These are phyloP conservation scores for Syndactyla subalaris DNA, from an alignment of 2,797 vertebrate genomes.

Conservation along the genomic window DNA sequence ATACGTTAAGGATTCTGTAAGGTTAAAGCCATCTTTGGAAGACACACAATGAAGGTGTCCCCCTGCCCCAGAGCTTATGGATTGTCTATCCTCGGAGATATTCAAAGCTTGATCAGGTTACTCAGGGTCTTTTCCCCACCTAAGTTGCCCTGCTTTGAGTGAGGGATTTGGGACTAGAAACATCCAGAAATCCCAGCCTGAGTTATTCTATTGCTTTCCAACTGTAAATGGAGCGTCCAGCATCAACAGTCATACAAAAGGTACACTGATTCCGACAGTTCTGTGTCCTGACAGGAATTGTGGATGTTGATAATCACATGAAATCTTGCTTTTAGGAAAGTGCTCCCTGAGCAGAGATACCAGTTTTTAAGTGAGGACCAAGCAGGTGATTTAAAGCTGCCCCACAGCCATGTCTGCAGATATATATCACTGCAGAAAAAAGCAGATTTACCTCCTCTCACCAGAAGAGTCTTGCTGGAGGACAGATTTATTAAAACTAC, in stretches of 20 bases:
- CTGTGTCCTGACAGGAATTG: background rate
- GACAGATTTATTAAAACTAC: slow-evolving; percentile 39
- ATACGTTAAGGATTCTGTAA: background rate
- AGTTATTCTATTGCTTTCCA: background rate
- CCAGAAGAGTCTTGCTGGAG: background rate
- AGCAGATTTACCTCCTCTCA: background rate
- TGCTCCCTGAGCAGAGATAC: background rate
- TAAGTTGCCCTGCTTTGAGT: background rate
- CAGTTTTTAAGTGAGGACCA: background rate
- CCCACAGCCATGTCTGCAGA: background rate
- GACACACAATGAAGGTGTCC: background rate
- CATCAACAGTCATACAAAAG: background rate
- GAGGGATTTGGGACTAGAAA: background rate
- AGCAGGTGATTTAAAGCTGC: background rate
- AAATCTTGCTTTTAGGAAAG: background rate
- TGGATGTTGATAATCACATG: background rate
- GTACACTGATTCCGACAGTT: rapidly evolving
- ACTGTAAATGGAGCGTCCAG: background rate
- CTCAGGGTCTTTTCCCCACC: background rate
- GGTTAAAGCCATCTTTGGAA: background rate
- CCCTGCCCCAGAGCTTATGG: background rate
- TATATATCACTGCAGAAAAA: background rate
- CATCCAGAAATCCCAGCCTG: background rate
- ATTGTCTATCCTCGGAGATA: background rate
- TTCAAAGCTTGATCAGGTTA: background rate